A percentile compares a stretch with the other conserved stretches of the same genome.
Evolutionary conservation across 2,113 vertebrate species (phyloP).

Genomic region (Hiodon alosoides): DNA sequence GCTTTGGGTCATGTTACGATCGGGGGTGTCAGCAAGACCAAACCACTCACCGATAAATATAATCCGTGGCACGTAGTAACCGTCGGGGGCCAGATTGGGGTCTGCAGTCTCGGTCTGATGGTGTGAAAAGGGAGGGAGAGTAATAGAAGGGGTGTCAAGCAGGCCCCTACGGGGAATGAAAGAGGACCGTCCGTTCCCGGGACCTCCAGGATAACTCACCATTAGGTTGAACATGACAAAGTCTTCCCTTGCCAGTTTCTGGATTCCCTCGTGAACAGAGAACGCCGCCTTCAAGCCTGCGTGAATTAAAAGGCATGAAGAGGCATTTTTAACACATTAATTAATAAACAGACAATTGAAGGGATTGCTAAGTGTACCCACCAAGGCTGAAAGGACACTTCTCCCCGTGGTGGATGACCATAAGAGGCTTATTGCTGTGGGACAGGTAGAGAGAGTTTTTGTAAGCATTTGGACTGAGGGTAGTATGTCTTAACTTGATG

Average conservation of each 20-base stretch:
- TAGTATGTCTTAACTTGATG: neutral
- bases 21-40: neutral
- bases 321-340: neutral
- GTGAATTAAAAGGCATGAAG: neutral
- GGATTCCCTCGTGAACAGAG: constrained; percentile 6
- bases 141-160: neutral
- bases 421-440: constrained; percentile 9
- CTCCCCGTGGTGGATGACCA: constrained; percentile 12
- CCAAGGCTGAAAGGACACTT: neutral
- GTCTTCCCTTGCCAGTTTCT: constrained; percentile 15
- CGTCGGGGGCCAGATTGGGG: constrained; percentile 11
- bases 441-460: neutral
- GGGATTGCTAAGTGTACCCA: neutral
- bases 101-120: constrained; percentile 3
- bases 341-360: neutral
- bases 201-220: neutral
- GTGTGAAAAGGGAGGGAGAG: neutral
- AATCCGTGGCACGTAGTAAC: constrained; percentile 16
- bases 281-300: constrained; percentile 6
- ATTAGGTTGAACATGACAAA: constrained; percentile 10
- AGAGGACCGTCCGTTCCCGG: neutral
- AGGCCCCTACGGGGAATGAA: too few species aligned
- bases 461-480: neutral
- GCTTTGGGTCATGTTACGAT: too few species aligned
- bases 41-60: constrained; percentile 11